Base-by-base conservation (phyloP, 1,140 invertebrate genomes). In the Drosophila grimshawi region DNA sequence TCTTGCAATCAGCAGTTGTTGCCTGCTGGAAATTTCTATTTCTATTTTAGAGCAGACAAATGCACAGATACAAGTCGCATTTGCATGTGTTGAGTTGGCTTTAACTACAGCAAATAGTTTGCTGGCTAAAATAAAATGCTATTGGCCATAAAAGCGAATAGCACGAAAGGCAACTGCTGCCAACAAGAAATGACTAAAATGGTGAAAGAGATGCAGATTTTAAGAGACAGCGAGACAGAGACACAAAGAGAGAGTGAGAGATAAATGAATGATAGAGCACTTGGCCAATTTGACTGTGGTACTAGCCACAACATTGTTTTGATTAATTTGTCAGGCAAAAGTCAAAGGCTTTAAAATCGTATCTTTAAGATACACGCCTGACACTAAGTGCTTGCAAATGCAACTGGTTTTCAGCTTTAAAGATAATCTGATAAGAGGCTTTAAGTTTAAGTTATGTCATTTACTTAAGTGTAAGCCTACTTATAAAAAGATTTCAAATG, bases 271-370 rank as follows among this genome's bases (percentile, higher is more conserved):
- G 10, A 33, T 32, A 19, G 4, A 37, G 10, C 55, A 64, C 55
- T 83, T 83, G 80, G 69, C 62, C 70, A 76, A 80, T 81, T 86
- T 72, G 70, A 49, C 49, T 81, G 74, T 52, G 45, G 49, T 75
- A 85, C 81, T 81, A 73, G 75, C 70, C 52, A 61, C 83, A 86
- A 86, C 82, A 80, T 79, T 88, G 76, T 88, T 88, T 83, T 86
- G 76, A 88, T 83, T 86, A 82, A 88, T 86, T 86, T 86, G 66
- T 56, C 60, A 72, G 78, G 48, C 56, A 55, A 67, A 67, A 49
- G 19, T 10, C 30, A 10, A 4, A 59, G 52, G 70, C 51, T 63
- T 80, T 48, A 76, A n/a, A 62, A 65, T 52, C 29, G 37, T 60
- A 82, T 55, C 70, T 57, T 39, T 5, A 5, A 37, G 60, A 69